Base-by-base conservation (phyloP, 2,888 invertebrate genomes). In the Pseudoips prasinana region DNA sequence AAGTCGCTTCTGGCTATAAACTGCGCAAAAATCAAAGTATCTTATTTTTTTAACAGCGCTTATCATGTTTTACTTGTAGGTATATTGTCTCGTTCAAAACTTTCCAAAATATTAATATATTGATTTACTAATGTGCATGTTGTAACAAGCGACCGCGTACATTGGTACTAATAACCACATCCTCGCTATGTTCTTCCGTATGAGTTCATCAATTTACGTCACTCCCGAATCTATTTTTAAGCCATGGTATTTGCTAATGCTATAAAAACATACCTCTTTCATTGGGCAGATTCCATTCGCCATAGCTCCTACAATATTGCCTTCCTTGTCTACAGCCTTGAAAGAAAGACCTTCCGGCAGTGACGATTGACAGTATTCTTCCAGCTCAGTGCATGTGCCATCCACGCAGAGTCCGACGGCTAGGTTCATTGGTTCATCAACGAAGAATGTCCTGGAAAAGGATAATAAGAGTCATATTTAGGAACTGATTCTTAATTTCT, bases 391-490 rank as follows among this genome's bases (percentile, higher is more conserved):
- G 47, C 92, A 91, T 0, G 78, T 73, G 7, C 81, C 69, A 6
- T 59, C 58, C 10, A 61, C 73, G 11, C 89, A 89, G 0, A 92
- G 67, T 0, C 82, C 80, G 1, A 92, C 73, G 4, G 86, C 78
- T 29, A 88, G 71, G 68, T 92, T 92, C 25, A 92, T 65, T 0
- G 92, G 92, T 46, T 92, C 92, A 41, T 92, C 92, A 10, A 90
- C 67, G 73, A 90, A 92, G 70, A 92, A 92, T 8, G 87, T 87
- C 39, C 88, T 87, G 67, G 10, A 78, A 80, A 18, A 22, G 14
- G 2, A 14, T 14, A 14, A 14, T 14, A n/a, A n/a, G n/a, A n/a
- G n/a, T n/a, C n/a, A n/a, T n/a, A n/a, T n/a, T n/a, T n/a, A n/a
- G n/a, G n/a, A n/a, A n/a, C n/a, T n/a, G n/a, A n/a, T n/a, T n/a